Percentiles rank a stretch among this genome's conserved stretches.
Evolutionary conservation across 1,140 invertebrate species (phyloP).

Genomic region (Sitobion miscanthi): DNA sequence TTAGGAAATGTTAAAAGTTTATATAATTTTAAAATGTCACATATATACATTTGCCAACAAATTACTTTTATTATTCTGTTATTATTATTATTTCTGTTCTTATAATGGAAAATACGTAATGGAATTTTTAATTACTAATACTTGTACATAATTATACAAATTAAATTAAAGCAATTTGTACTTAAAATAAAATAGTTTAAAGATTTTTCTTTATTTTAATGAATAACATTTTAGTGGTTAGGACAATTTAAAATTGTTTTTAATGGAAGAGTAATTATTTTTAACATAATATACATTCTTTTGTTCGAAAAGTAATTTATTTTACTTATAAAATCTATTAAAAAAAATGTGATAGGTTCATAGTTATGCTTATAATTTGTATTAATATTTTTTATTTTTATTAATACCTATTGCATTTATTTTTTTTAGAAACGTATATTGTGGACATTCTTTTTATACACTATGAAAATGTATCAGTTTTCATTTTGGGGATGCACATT

Average conservation of each 20-base stretch:
- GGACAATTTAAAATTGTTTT: background rate
- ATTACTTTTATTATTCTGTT: background rate
- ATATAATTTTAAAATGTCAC: background rate
- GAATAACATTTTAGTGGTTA: background rate
- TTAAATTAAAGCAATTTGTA: background rate
- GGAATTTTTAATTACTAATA: background rate
- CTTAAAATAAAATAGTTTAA: background rate
- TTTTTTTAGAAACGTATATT: constrained; percentile 57
- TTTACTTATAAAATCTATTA: background rate
- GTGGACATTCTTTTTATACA: constrained; percentile 47
- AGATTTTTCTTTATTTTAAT: background rate
- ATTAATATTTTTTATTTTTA: background rate
- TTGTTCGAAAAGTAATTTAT: background rate
- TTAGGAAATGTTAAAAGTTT: background rate
- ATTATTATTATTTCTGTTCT: background rate
- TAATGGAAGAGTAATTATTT: background rate
- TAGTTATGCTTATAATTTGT: background rate
- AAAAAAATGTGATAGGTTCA: background rate
- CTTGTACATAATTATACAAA: background rate
- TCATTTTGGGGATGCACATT: constrained; percentile 55
- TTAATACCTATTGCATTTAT: background rate
- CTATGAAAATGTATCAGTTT: constrained; percentile 57
- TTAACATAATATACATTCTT: background rate
- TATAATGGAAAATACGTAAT: background rate
- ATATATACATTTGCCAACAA: background rate